phyloP scores from a whole-genome alignment of 2,113 vertebrate species.

The Mastomys coucha region DNA sequence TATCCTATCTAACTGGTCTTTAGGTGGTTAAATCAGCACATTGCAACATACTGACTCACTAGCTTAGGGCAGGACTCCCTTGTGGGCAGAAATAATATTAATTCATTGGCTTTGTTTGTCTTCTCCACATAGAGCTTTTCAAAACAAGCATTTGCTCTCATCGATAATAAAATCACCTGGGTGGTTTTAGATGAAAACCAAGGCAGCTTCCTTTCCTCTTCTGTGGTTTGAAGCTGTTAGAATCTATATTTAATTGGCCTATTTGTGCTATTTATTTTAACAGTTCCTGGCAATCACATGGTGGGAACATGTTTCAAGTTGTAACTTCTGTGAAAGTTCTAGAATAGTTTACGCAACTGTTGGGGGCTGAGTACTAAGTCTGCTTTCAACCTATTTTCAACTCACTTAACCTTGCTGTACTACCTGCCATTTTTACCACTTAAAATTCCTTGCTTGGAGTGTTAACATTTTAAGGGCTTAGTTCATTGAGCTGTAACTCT shows the following conservation, averaged over 20 bases:
- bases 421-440: slow-evolving; percentile 57
- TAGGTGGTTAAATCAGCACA: neutral
- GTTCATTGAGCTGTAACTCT: slow-evolving; percentile 67
- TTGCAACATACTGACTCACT: neutral
- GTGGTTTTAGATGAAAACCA: slow-evolving; percentile 69
- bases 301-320: slow-evolving; percentile 46
- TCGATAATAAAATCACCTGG: slow-evolving; percentile 68
- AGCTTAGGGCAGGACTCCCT: neutral
- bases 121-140: slow-evolving; percentile 30
- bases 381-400: slow-evolving; percentile 68
- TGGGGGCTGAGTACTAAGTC: neutral
- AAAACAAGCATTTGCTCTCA: slow-evolving; percentile 61
- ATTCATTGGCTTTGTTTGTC: neutral
- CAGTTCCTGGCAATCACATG: slow-evolving; percentile 64
- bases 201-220: slow-evolving; percentile 59
- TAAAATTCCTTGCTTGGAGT: slow-evolving; percentile 63
- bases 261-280: slow-evolving; percentile 77
- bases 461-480: slow-evolving; percentile 70
- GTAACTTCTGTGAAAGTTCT: slow-evolving; percentile 65
- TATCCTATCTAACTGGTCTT: neutral
- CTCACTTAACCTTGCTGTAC: slow-evolving; percentile 66
- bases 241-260: slow-evolving; percentile 75
- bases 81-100: neutral
- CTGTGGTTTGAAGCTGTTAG: slow-evolving; percentile 69
- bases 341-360: slow-evolving; percentile 65